phyloP scores from a whole-genome alignment of 2,113 vertebrate genomes.

The Tragelaphus strepsiceros region DNA sequence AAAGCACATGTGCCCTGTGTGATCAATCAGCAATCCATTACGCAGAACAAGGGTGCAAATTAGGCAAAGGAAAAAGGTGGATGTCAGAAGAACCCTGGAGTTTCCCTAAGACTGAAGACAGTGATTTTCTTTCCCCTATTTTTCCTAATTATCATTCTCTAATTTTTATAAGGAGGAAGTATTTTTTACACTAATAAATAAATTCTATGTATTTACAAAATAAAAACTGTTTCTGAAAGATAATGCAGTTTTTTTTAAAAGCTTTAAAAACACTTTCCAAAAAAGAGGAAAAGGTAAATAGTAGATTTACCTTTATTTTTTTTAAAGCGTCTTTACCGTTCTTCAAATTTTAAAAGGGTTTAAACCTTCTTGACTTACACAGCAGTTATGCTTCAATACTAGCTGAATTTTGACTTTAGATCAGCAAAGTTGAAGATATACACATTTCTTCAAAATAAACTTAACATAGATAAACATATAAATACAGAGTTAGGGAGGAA shows the following conservation, averaged over 20 bases:
- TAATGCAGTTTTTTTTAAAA: neutral
- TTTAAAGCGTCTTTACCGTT: neutral
- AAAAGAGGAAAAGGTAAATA: neutral
- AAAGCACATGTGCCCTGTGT: neutral
- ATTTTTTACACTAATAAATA: neutral
- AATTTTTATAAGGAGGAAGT: neutral
- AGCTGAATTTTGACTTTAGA: neutral
- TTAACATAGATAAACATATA: neutral
- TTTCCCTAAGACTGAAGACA: neutral
- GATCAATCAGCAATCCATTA: neutral
- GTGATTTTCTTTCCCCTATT: neutral
- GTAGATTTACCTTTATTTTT: neutral
- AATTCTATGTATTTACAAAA: neutral
- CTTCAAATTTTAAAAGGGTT: neutral
- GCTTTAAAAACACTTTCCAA: neutral
- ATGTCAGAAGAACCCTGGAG: neutral
- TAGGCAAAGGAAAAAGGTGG: neutral
- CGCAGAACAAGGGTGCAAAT: neutral
- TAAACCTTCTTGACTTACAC: neutral
- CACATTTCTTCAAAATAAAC: neutral
- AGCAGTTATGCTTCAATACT: neutral
- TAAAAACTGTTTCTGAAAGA: neutral
- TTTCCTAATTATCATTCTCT: neutral
- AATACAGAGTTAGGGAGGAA: neutral
- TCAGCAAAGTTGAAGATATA: neutral